Evolutionary conservation across 2,888 invertebrate species (phyloP).

Genomic region (Electrophaes corylata): DNA sequence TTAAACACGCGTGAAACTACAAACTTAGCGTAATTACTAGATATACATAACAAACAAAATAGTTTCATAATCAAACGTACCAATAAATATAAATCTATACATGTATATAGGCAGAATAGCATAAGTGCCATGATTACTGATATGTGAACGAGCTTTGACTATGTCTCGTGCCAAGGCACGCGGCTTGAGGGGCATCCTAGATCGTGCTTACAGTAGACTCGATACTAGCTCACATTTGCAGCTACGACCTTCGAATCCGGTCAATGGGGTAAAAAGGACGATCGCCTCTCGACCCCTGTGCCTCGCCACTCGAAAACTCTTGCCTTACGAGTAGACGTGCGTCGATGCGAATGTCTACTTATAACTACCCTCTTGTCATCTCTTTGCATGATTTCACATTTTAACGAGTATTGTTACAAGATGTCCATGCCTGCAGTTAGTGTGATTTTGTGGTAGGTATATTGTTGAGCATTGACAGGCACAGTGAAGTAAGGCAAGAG

Average conservation of each 20-base stretch:
- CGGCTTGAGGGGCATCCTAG: conserved; percentile 30
- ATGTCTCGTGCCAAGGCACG: conserved; percentile 38
- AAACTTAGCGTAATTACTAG: conserved; percentile 84
- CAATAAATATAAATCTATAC: conserved; percentile 84
- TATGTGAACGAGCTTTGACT: conserved; percentile 44
- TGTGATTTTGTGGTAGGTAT: conserved; percentile 6
- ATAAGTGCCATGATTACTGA: conserved; percentile 43
- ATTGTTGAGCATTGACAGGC: conserved; percentile 25
- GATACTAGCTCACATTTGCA: conserved; percentile 33
- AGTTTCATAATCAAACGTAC: conserved; percentile 89
- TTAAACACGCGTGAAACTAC: conserved; percentile 61
- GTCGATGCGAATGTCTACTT: conserved; percentile 30
- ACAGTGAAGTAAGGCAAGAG: conserved; percentile 36
- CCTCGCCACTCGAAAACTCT: conserved; percentile 34
- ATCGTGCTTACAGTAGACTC: conserved; percentile 36
- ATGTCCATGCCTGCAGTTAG: conserved; percentile 10
- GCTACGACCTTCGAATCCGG: conserved; percentile 29
- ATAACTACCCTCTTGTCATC: conserved; percentile 25
- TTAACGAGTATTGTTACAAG: conserved; percentile 15
- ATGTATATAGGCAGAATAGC: conserved; percentile 65
- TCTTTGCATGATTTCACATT: conserved; percentile 16
- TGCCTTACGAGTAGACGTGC: conserved; percentile 35
- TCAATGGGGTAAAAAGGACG: conserved; percentile 25
- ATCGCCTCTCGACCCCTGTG: conserved; percentile 21
- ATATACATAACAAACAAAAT: conserved; percentile 76